A percentile compares a stretch with the other conserved stretches of the same genome.
These are phyloP conservation scores for Leuctra nigra DNA, from an alignment of 2,888 invertebrate genomes.

Conservation along the genomic window DNA sequence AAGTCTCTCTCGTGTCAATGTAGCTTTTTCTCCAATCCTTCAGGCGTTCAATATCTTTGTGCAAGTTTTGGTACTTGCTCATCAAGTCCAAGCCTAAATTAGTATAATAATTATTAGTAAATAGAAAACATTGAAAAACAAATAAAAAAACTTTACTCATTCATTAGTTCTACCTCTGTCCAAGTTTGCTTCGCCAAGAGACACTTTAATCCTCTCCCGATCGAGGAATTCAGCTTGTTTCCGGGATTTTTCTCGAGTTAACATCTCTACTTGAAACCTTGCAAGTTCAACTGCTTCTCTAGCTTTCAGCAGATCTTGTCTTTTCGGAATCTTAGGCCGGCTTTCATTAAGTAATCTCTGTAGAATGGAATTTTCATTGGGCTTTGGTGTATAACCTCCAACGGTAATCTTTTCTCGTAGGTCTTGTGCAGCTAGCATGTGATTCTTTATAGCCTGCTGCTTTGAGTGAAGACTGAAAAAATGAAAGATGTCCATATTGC, in stretches of 20 bases:
- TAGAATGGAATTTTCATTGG: conserved; percentile 31
- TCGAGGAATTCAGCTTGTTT: conserved; percentile 55
- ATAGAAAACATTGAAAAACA: not conserved
- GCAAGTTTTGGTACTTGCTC: conserved; percentile 59
- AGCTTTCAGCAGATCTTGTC: conserved; percentile 54
- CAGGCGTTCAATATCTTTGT: conserved; percentile 56
- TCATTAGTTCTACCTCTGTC: conserved; percentile 21
- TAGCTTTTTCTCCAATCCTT: conserved; percentile 55
- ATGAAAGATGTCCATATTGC: too few species aligned
- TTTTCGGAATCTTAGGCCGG: conserved; percentile 30
- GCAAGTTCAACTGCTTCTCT: conserved; percentile 64
- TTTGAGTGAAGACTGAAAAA: conserved; percentile 50
- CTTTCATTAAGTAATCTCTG: conserved; percentile 32
- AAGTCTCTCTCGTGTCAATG: conserved; percentile 54
- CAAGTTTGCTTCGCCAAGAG: conserved; percentile 60
- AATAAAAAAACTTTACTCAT: not conserved
- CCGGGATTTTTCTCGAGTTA: conserved; percentile 62
- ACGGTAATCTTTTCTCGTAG: conserved; percentile 43
- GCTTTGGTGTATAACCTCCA: conserved; percentile 36
- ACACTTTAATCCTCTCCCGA: conserved; percentile 56
- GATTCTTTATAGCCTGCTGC: conserved; percentile 65
- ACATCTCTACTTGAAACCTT: conserved; percentile 59
- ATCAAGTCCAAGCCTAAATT: conserved; percentile 55
- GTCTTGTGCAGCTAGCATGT: conserved; percentile 49
- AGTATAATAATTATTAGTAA: not conserved